Base-by-base conservation (phyloP, 2,113 vertebrate species). In the Rhegmatorhina hoffmannsi region DNA sequence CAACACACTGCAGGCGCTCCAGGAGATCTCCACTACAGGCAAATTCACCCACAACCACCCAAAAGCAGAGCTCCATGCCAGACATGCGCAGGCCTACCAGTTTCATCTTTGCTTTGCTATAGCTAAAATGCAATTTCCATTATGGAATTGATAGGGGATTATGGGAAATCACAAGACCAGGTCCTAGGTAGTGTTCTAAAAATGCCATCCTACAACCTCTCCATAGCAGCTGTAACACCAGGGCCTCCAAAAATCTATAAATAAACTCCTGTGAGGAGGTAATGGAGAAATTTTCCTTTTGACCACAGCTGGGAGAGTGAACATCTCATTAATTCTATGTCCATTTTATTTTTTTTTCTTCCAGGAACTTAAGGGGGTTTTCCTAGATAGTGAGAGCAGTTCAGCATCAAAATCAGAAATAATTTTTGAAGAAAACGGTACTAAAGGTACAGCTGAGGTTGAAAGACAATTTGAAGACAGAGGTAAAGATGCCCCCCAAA, bases 331-430 rank as follows among this genome's bases (percentile, higher is more conserved):
- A 56, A 83, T 86, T 79, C 63, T 69, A 21, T 46, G 33, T n/a
- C 26, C 3, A 40, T 80, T 75, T 50, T 11, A 34, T 17, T 23
- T 55, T 89, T 81, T 25, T 92, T 67, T 72, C 53, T 60, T 93
- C 59, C 0, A 1, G 59, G 74, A 79, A 26, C 3, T 14, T 43
- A 21, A 1, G 0, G 2, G 4, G 44, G 68, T 92, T 72, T 79
- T 9, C 38, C 29, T n/a, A 56, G 21, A 34, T 8, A 72, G 34
- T 36, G 17, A 63, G 15, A 83, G 16, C 10, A 63, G 21, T 46
- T 78, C 43, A 63, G 10, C 25, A 68, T 47, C 62, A 90, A 82
- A 78, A 70, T 4, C 18, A 53, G 28, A 87, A 89, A 58, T n/a
- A 44, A 9, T 11, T 68, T 80, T 55, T 78, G 6, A 67, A 87